Base-by-base conservation (phyloP, 2,888 invertebrate species). In the Galeopsomyia nigrocyanea region DNA sequence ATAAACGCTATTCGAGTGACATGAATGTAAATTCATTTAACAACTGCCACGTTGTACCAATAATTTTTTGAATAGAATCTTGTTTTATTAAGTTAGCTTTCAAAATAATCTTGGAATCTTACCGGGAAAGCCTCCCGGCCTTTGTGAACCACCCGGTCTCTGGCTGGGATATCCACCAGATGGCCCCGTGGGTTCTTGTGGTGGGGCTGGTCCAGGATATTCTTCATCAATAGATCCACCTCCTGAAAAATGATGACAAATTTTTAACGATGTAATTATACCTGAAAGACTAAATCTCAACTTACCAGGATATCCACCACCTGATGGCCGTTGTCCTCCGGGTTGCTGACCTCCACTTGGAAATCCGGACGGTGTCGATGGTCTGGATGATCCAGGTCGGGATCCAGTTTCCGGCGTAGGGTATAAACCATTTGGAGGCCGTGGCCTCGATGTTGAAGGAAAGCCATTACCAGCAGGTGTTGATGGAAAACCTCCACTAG, bases 261-360 rank as follows among this genome's bases (percentile, higher is more conserved):
- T 39, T 39, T 9, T 39, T 3, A 39, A 31, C n/a, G n/a, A n/a
- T n/a, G n/a, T n/a, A n/a, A n/a, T n/a, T n/a, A n/a, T n/a, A n/a
- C n/a, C n/a, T n/a, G n/a, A n/a, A n/a, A n/a, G n/a, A n/a, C 13
- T 31, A 53, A 64, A 19, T 46, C 55, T 10, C 21, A 39, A n/a
- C 31, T 68, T 61, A 73, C 73, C 46, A n/a, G 64, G 63, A 57
- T 78, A 79, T 16, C 75, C 76, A 56, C 80, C 79, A 50, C 56
- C 49, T 21, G 73, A 68, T 80, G 86, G 58, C 80, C 84, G 21
- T 82, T 77, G 58, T 77, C 67, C 67, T 26, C 77, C 77, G 19
- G 56, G 56, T 16, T 21, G 21, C 16, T 56, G 74, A 1, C 68
- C 69, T 21, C 64, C 67, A 17, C 75, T 68, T 49, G 79, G 77